Evolutionary conservation across 2,113 vertebrate species (phyloP).

Genomic region (Mesocricetus auratus): DNA sequence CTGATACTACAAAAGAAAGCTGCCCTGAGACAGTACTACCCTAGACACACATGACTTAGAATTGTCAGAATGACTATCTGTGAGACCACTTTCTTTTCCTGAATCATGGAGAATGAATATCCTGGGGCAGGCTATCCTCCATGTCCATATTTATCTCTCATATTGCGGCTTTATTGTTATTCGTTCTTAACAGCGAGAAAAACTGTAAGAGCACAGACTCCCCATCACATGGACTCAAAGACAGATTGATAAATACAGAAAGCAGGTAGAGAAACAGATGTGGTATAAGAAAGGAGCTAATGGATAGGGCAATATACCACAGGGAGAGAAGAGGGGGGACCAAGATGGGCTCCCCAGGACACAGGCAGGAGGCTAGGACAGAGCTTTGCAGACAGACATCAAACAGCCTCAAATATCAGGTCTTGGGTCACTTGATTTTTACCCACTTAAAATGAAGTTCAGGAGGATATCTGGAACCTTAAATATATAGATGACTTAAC

Average conservation of each 20-base stretch:
- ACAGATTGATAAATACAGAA: rapidly evolving
- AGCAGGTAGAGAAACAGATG: neutral
- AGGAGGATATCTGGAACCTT: constrained; percentile 51
- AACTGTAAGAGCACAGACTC: constrained; percentile 65
- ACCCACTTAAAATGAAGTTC: constrained; percentile 52
- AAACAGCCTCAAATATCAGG: constrained; percentile 61
- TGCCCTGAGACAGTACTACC: neutral
- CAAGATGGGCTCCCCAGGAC: constrained; percentile 30
- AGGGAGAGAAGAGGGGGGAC: neutral
- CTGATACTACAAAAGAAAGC: neutral
- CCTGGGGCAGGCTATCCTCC: neutral
- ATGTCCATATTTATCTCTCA: constrained; percentile 13
- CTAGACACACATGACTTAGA: neutral
- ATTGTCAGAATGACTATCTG: neutral
- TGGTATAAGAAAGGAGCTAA: too few relatives aligned
- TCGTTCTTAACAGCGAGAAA: constrained; percentile 62
- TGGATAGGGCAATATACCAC: rapidly evolving
- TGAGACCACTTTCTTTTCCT: neutral
- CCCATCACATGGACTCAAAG: neutral
- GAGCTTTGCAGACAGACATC: neutral
- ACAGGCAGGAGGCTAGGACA: constrained; percentile 53
- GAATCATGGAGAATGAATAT: neutral
- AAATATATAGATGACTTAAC: neutral
- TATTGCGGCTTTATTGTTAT: constrained; percentile 67
- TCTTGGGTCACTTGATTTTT: neutral